Conservation (phyloP, 1,140 invertebrate species). For the Linepithema humile region DNA sequence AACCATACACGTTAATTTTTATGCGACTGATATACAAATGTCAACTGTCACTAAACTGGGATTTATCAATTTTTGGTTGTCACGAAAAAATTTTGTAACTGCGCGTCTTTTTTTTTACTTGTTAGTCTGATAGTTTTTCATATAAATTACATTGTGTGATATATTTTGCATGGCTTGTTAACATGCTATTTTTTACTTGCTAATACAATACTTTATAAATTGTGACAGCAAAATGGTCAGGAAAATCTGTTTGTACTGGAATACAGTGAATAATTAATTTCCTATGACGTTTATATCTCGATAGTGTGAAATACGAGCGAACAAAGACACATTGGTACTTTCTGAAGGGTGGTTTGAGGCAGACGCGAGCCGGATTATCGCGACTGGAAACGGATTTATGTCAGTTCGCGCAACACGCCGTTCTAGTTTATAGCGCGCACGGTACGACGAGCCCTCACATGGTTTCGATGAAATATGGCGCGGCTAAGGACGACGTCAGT, state of each 20-base stretch:
- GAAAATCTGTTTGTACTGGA: slow-evolving; percentile 15
- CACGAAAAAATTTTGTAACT: not conserved
- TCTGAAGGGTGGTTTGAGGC: slow-evolving; percentile 13
- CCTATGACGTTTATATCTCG: slow-evolving; percentile 28
- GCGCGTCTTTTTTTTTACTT: not conserved
- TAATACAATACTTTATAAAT: slow-evolving; percentile 8
- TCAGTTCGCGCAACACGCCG: slow-evolving; percentile 71
- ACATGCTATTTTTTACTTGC: not conserved
- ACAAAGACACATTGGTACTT: slow-evolving; percentile 8
- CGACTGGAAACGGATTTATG: slow-evolving; percentile 73
- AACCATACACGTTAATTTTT: not conserved
- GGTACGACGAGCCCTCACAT: slow-evolving; percentile 39
- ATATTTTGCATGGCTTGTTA: not conserved
- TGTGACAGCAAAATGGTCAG: slow-evolving; percentile 4
- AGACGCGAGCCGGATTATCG: slow-evolving; percentile 56
- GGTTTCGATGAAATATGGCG: slow-evolving; percentile 73
- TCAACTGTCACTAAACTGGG: not conserved
- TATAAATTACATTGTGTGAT: not conserved
- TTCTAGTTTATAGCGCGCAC: slow-evolving; percentile 69
- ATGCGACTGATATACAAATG: not conserved
- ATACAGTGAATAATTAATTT: slow-evolving; percentile 33
- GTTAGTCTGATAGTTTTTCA: not conserved
- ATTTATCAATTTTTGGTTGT: not conserved
- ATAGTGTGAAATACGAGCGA: not conserved
- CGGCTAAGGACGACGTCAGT: slow-evolving; percentile 28